These are phyloP conservation scores for Andricus quercusramuli DNA, from an alignment of 2,888 invertebrate species.

Conservation along the genomic window DNA sequence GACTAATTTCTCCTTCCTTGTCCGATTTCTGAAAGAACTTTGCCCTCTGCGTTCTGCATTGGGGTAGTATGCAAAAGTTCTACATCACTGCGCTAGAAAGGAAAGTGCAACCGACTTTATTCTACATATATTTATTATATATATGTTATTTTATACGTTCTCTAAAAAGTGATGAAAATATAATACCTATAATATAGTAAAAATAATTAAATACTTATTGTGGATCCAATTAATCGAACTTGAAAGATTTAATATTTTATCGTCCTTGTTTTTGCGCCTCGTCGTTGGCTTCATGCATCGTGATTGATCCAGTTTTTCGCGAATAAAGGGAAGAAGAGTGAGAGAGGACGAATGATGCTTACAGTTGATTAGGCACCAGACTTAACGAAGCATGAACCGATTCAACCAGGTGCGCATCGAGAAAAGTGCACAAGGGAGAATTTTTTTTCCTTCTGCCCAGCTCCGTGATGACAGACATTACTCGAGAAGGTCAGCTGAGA, in stretches of 20 bases:
- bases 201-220: neutral
- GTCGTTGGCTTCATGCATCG: constrained; percentile 47
- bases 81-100: neutral
- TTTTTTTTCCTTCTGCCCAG: constrained; percentile 33
- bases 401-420: constrained; percentile 67
- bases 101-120: constrained; percentile 9
- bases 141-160: neutral
- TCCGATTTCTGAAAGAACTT: constrained; percentile 6
- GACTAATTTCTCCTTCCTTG: neutral
- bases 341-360: constrained; percentile 55
- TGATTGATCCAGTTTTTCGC: constrained; percentile 47
- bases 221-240: neutral
- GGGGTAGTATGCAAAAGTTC: neutral
- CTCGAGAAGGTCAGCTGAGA: constrained; percentile 37
- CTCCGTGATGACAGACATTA: constrained; percentile 19
- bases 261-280: neutral
- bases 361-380: constrained; percentile 71
- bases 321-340: constrained; percentile 47
- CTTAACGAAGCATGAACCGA: constrained; percentile 69
- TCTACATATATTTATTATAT: neutral
- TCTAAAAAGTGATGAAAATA: neutral
- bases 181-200: no score
- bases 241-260: neutral
- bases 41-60: neutral
- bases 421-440: constrained; percentile 44